Conservation (phyloP, 1,140 invertebrate species). For the Riptortus pedestris region DNA sequence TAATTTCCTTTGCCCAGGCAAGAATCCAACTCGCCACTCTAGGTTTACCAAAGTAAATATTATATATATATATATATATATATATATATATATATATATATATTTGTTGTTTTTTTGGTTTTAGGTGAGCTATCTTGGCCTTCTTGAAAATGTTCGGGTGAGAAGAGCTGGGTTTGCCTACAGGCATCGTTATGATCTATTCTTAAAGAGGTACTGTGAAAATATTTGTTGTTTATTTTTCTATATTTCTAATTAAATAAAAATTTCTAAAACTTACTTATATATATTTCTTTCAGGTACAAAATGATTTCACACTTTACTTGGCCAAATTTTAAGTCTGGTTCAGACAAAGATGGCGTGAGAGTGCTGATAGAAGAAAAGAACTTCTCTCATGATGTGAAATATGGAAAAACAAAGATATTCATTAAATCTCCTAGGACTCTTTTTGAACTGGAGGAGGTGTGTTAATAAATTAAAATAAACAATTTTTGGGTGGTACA, state of each 20-base stretch:
- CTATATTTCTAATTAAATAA: conserved; percentile 1
- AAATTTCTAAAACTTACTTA: not conserved
- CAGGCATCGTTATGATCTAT: conserved; percentile 78
- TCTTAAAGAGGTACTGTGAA: conserved; percentile 63
- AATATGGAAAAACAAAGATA: conserved; percentile 88
- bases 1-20: too few relatives aligned
- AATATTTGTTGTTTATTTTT: conserved; percentile 10
- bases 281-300: conserved; percentile 49
- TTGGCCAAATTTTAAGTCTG: conserved; percentile 83
- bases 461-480: too few relatives aligned
- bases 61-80: too few relatives aligned
- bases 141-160: conserved; percentile 88
- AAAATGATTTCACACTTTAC: conserved; percentile 91
- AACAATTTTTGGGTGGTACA: too few relatives aligned
- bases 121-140: conserved; percentile 60
- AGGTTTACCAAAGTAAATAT: too few relatives aligned
- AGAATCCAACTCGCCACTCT: too few relatives aligned
- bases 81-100: too few relatives aligned
- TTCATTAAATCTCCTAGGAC: conserved; percentile 87
- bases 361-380: conserved; percentile 70
- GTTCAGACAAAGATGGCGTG: conserved; percentile 68
- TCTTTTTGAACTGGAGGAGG: conserved; percentile 75
- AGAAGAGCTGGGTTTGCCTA: conserved; percentile 88
- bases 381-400: conserved; percentile 70
- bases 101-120: not conserved